Evolutionary conservation across 2,797 vertebrate species (phyloP), one percentile per base, ranked within the genome.

Genomic region (Rhynchotus rufescens): DNA sequence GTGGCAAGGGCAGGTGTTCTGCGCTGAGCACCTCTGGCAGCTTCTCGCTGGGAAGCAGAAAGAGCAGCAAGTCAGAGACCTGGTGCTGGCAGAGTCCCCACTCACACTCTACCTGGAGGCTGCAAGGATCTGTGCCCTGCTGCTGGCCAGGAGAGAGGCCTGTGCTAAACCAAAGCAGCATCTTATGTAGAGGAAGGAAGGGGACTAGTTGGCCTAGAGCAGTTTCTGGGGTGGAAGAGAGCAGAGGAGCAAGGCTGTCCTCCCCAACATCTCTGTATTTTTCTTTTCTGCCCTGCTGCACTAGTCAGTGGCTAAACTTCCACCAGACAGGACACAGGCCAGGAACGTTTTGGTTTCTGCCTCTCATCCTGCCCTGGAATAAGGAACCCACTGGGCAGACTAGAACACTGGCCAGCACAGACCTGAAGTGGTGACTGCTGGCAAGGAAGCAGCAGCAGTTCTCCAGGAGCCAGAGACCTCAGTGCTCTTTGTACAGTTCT

Each of bases 21-120:
- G 96, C 95, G 69, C 98, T 98, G 19, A 99, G 98, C 95, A 99
- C 98, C 78, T 99, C 99, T 38, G 98, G 98, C 66, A 99, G 98
- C 97, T 99, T 99, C 96, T 99, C 99, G 80, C 99, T 99, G 86
- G 60, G 93, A 96, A 93, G 73, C 69, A 91, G 85, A 95, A 76
- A 77, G 49, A 73, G 32, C 20, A 34, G 42, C 84, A 62, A 28
- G 59, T 97, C 89, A 97, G 86, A 84, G 54, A 57, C 52, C 23
- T n/a, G 64, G 56, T 20, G n/a, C 81, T 80, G 64, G n/a, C 1
- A 1, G 10, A 66, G 22, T 22, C 22, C 86, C 66, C 54, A 3
- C 64, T 66, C 60, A 21, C 56, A 28, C 49, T 40, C n/a, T 71
- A 62, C 36, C 12, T 1, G 11, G 56, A 12, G 30, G 45, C 75